Evolutionary conservation across 2,113 vertebrate genomes (phyloP), one percentile per base, ranked within the genome.

Genomic region (Oryzias javanicus): DNA sequence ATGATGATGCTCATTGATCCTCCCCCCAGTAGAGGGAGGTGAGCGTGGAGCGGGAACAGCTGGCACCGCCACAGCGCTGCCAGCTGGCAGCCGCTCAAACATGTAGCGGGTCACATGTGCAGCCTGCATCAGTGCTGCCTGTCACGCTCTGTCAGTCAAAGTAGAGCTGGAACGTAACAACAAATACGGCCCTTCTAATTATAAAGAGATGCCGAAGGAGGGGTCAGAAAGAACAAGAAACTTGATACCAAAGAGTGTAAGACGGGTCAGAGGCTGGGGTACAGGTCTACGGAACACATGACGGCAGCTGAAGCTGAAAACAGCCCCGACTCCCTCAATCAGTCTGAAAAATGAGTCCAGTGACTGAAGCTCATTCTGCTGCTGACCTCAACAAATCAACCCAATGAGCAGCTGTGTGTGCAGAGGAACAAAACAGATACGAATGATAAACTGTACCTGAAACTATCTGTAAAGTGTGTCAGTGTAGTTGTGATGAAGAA

Each of bases 141-240:
- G n/a, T 49, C 63, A 60, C 3, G 56, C 53, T 72, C 63, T 80
- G 19, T 22, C 64, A 49, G 29, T 67, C 55, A 64, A 48, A 67
- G 18, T 17, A 13, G 74, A 48, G 42, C 64, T 45, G 55, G 54
- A 56, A 49, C 54, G 55, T 7, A n/a, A 40, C 46, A 59, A 57
- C 4, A 1, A 44, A 52, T 16, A 27, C 52, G 54, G 49, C 53
- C 48, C 62, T 49, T 70, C 75, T 83, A 74, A 72, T 66, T 67
- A 71, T 72, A 72, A 65, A 67, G 67, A 63, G 16, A 72, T 35
- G 76, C 49, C 72, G 73, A 59, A 64, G 53, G 73, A 64, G 27
- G 53, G 44, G 63, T 67, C 40, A 49, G 60, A 50, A 61, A 58
- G 44, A 78, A 67, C 58, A 42, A 67, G 59, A 60, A 59, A 69